These are phyloP conservation scores for Nymphalis urticae DNA, from an alignment of 2,888 invertebrate species.

Conservation along the genomic window DNA sequence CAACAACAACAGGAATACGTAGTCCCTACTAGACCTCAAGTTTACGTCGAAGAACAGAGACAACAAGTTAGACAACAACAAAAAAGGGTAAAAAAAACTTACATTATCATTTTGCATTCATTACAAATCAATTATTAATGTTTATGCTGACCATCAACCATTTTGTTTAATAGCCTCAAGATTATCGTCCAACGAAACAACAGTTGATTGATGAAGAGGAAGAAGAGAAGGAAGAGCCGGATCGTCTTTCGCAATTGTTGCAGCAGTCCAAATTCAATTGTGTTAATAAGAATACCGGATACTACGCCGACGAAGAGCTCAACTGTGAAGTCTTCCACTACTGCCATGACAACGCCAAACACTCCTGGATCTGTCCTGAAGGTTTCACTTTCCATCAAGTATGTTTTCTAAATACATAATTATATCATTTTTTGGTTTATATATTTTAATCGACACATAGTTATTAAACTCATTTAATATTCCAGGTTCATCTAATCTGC, in stretches of 20 bases:
- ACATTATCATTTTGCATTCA: too few species aligned
- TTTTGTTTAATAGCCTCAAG: constrained; percentile 46
- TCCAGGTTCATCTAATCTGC: constrained; percentile 93
- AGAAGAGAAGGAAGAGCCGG: constrained; percentile 92
- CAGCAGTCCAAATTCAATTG: constrained; percentile 93
- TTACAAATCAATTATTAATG: too few species aligned
- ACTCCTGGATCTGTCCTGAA: constrained; percentile 96
- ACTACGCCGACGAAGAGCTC: constrained; percentile 94
- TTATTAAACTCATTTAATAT: neutral
- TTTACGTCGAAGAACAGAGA: constrained; percentile 85
- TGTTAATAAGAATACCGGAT: constrained; percentile 90
- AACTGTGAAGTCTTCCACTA: constrained; percentile 96
- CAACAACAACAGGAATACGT: constrained; percentile 55
- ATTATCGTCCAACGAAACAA: constrained; percentile 59
- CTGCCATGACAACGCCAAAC: constrained; percentile 93
- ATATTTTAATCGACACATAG: neutral
- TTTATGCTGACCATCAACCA: neutral
- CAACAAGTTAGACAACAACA: constrained; percentile 75
- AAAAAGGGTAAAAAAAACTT: constrained; percentile 55
- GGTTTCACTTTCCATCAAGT: constrained; percentile 94
- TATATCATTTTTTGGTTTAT: too few species aligned
- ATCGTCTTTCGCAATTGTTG: constrained; percentile 88
- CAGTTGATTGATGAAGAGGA: constrained; percentile 71
- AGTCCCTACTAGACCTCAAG: constrained; percentile 55
- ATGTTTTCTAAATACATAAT: constrained; percentile 33